Evolutionary conservation across 2,797 vertebrate genomes (phyloP).

Genomic region (Choloepus didactylus): DNA sequence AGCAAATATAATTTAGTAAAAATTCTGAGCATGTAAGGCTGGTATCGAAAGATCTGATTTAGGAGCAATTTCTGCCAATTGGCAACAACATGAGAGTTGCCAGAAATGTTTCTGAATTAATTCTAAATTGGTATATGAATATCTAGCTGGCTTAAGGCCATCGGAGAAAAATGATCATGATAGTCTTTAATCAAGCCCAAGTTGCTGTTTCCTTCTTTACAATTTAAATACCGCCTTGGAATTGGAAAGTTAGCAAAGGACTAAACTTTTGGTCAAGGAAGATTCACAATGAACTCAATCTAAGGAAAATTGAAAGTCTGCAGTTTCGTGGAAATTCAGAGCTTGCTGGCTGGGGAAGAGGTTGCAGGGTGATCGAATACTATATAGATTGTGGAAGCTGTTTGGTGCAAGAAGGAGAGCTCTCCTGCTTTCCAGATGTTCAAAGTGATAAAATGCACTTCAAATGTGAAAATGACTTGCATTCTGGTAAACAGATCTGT

Average conservation of each 20-base stretch:
- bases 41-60: constrained; percentile 85
- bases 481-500: constrained; percentile 68
- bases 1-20: constrained; percentile 83
- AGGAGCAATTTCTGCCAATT: constrained; percentile 87
- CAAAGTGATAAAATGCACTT: constrained; percentile 73
- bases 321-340: not conserved
- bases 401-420: not conserved
- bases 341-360: not conserved
- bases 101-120: constrained; percentile 88
- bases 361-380: constrained; percentile 12
- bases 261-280: constrained; percentile 83
- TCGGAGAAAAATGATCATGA: constrained; percentile 86
- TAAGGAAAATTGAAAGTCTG: not conserved
- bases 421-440: constrained; percentile 77
- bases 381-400: constrained; percentile 55
- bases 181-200: constrained; percentile 86
- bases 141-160: constrained; percentile 87
- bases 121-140: constrained; percentile 87
- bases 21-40: constrained; percentile 85
- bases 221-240: constrained; percentile 83
- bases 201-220: constrained; percentile 87
- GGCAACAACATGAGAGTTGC: constrained; percentile 86
- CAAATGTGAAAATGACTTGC: constrained; percentile 32
- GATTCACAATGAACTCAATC: constrained; percentile 39
- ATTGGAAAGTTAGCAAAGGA: constrained; percentile 81